Conservation (phyloP, 1,140 invertebrate species). For the Aphelinus atriplicis region DNA sequence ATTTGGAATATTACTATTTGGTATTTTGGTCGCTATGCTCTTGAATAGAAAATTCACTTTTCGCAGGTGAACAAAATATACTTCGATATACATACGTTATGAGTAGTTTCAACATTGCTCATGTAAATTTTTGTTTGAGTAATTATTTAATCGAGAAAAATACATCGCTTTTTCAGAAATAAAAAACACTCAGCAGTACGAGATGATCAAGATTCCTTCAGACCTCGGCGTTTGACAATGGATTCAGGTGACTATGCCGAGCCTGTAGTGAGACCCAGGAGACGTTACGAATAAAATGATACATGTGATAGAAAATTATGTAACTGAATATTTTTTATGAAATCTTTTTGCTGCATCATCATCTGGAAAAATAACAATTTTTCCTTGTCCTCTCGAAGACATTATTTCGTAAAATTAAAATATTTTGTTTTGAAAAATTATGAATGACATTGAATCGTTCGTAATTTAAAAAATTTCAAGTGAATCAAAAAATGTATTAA, state of each 20-base stretch:
- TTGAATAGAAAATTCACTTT: background rate
- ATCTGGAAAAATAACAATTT: too few species aligned
- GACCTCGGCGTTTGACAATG: background rate
- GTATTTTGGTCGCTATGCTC: constrained; percentile 43
- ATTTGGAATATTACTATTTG: constrained; percentile 55
- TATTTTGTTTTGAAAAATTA: too few species aligned
- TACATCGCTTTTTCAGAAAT: background rate
- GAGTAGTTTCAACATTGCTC: background rate
- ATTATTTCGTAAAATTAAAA: too few species aligned
- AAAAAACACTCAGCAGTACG: background rate
- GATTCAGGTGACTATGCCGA: background rate
- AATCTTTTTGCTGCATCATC: too few species aligned
- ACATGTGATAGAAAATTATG: too few species aligned
- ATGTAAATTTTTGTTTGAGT: background rate
- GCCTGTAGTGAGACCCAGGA: background rate
- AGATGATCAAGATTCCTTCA: background rate
- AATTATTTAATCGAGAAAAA: background rate
- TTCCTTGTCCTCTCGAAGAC: too few species aligned
- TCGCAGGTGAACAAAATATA: background rate
- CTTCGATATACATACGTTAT: too few species aligned
- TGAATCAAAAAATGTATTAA: too few species aligned
- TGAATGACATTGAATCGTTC: too few species aligned
- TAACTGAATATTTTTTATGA: too few species aligned
- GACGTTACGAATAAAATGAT: background rate
- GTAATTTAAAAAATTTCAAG: too few species aligned